Evolutionary conservation across 2,797 vertebrate species (phyloP).

Genomic region (Picus viridis): DNA sequence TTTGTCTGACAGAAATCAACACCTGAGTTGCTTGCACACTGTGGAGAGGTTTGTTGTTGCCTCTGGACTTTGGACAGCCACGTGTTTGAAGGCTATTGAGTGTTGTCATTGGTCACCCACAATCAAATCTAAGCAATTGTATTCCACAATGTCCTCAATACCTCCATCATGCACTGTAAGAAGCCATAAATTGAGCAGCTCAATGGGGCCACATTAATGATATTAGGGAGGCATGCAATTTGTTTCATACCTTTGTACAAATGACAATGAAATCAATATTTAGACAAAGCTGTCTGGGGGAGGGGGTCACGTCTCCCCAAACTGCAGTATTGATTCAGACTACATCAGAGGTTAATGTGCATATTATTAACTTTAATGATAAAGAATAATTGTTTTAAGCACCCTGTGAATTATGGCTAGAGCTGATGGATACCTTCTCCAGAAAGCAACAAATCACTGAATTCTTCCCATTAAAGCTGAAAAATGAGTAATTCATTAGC

Average conservation of each 20-base stretch:
- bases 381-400: slow-evolving; percentile 78
- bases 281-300: slow-evolving; percentile 82
- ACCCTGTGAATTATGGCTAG: slow-evolving; percentile 61
- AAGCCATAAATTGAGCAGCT: slow-evolving; percentile 59
- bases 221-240: slow-evolving; percentile 85
- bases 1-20: slow-evolving; percentile 43
- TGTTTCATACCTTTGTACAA: slow-evolving; percentile 87
- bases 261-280: slow-evolving; percentile 91
- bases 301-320: slow-evolving; percentile 82
- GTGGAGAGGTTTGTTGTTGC: neutral
- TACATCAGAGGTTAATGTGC: slow-evolving; percentile 85
- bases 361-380: slow-evolving; percentile 80
- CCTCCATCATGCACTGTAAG: slow-evolving; percentile 48
- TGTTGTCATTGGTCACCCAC: slow-evolving; percentile 1
- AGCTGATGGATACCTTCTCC: slow-evolving; percentile 50
- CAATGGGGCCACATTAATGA: slow-evolving; percentile 79
- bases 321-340: slow-evolving; percentile 83
- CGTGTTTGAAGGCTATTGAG: slow-evolving; percentile 37
- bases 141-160: slow-evolving; percentile 63
- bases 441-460: slow-evolving; percentile 45
- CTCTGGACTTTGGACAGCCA: neutral
- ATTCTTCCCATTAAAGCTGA: slow-evolving; percentile 61
- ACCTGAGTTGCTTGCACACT: neutral
- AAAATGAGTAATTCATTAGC: slow-evolving; percentile 59
- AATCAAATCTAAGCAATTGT: slow-evolving; percentile 55